Evolutionary conservation across 2,888 invertebrate genomes (phyloP).

Genomic region (Cephus runcator): DNA sequence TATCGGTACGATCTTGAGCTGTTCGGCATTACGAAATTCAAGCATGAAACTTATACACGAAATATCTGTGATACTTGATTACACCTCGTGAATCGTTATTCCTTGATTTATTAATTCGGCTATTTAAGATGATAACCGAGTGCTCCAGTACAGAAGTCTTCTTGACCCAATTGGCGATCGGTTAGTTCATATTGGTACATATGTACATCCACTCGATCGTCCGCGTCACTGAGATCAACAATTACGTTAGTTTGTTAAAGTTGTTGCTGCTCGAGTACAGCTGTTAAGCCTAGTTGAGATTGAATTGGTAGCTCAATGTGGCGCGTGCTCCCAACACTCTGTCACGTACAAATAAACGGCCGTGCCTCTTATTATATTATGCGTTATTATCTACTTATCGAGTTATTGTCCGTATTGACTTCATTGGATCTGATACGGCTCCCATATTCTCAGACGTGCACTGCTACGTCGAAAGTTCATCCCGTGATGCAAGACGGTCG

Average conservation of each 20-base stretch:
- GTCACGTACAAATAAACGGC: constrained; percentile 28
- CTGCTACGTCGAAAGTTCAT: background rate
- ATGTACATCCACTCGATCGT: background rate
- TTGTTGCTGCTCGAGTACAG: constrained; percentile 2
- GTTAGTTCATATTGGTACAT: background rate
- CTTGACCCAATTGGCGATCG: background rate
- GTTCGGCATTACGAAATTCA: background rate
- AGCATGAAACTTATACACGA: background rate
- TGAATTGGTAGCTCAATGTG: constrained; percentile 50
- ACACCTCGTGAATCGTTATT: background rate
- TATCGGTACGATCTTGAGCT: background rate
- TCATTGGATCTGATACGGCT: constrained; percentile 52
- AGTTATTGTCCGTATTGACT: constrained; percentile 56
- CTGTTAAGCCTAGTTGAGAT: constrained; percentile 23
- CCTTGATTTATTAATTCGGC: background rate
- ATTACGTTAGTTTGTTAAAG: constrained; percentile 5
- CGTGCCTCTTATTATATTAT: constrained; percentile 58
- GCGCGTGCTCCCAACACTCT: constrained; percentile 52
- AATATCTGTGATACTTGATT: background rate
- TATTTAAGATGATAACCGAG: background rate
- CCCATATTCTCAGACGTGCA: background rate
- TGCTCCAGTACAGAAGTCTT: background rate
- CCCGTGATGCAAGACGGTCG: background rate
- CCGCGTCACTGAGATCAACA: background rate
- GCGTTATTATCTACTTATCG: constrained; percentile 61